Evolutionary conservation across 2,888 invertebrate genomes (phyloP).

Genomic region (Ctenicera cuprea): DNA sequence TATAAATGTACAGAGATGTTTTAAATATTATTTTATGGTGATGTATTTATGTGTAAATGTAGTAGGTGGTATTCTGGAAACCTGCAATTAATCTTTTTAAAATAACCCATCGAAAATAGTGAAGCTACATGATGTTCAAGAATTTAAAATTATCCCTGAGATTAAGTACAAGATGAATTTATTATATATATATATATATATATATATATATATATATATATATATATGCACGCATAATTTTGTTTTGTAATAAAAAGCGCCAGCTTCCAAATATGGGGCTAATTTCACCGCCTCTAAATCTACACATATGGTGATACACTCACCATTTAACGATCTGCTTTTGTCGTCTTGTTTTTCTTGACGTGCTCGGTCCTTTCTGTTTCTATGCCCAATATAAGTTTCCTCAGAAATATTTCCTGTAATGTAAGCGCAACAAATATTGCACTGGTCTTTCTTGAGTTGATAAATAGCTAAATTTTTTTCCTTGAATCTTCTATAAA

Average conservation of each 20-base stretch:
- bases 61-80: too few relatives aligned
- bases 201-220: too few relatives aligned
- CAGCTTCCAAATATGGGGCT: constrained; percentile 30
- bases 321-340: neutral
- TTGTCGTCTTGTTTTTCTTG: constrained; percentile 12
- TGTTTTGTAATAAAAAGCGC: constrained; percentile 54
- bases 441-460: constrained; percentile 30
- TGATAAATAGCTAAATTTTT: constrained; percentile 19
- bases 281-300: constrained; percentile 17
- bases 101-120: too few relatives aligned
- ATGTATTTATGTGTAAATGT: too few relatives aligned
- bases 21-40: too few relatives aligned
- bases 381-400: neutral
- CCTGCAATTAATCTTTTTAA: too few relatives aligned
- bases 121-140: too few relatives aligned
- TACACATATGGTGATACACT: neutral
- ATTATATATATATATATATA: too few relatives aligned
- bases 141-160: too few relatives aligned
- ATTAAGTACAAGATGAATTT: too few relatives aligned
- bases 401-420: constrained; percentile 11
- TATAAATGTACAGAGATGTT: too few relatives aligned
- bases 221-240: constrained; percentile 53
- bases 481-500: constrained; percentile 20
- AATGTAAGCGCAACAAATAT: constrained; percentile 10
- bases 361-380: constrained; percentile 21